Evolutionary conservation across 37 sponge, comb jelly and placozoan species (phyloP).

Genomic region (Bolinopsis microptera): DNA sequence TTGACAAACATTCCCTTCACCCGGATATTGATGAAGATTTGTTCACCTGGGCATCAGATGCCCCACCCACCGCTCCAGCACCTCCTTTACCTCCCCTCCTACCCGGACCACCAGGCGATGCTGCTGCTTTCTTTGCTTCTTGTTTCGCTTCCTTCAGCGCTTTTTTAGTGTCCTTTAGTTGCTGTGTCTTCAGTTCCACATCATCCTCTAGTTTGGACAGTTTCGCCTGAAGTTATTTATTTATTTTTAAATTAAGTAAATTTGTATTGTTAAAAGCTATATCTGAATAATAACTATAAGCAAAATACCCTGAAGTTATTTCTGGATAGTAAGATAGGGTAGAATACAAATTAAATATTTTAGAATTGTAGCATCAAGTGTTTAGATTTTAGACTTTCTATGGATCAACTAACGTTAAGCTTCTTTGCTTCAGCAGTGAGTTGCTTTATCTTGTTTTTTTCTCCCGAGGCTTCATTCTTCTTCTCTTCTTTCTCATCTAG

Average conservation of each 20-base stretch:
- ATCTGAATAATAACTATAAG: too few relatives aligned
- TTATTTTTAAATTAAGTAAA: too few relatives aligned
- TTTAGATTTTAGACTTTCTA: too few relatives aligned
- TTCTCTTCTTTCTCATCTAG: not conserved
- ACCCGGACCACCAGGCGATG: not conserved
- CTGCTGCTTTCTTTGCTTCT: not conserved
- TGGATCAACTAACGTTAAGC: not conserved
- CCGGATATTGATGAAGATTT: too few relatives aligned
- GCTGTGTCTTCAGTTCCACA: not conserved
- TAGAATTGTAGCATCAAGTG: too few relatives aligned
- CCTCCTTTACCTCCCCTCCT: not conserved
- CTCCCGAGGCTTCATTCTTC: not conserved
- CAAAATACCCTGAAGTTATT: too few relatives aligned
- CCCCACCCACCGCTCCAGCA: not conserved
- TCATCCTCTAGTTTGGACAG: not conserved
- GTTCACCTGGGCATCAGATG: slow-evolving; percentile 6
- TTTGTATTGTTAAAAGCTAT: not conserved
- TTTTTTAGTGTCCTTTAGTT: not conserved
- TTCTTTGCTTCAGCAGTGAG: slow-evolving; percentile 28
- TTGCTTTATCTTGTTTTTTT: slow-evolving; percentile 16
- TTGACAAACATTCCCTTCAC: too few relatives aligned
- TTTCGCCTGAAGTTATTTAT: not conserved
- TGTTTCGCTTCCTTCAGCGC: slow-evolving; percentile 34
- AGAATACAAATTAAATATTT: too few relatives aligned
- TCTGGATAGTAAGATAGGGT: too few relatives aligned